phyloP scores from a whole-genome alignment of 2,797 vertebrate genomes.

The Bovichtus diacanthus region DNA sequence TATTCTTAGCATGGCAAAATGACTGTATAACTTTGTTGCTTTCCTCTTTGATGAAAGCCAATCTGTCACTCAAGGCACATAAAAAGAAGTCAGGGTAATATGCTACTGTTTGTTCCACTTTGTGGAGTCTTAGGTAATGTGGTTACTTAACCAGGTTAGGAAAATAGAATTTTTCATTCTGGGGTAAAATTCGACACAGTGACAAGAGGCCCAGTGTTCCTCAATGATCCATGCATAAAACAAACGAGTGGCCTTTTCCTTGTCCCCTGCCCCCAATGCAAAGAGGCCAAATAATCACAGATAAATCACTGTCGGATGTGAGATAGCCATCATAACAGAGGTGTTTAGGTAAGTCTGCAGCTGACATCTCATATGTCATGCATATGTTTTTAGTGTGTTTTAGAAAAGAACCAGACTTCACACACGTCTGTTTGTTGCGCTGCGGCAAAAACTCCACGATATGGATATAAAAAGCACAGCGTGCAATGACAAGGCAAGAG shows the following conservation, averaged over 20 bases:
- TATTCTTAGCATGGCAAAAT: slow-evolving; percentile 83
- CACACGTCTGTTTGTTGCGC: slow-evolving; percentile 62
- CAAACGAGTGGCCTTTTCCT: slow-evolving; percentile 72
- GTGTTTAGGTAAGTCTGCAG: slow-evolving; percentile 66
- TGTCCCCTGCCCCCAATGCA: slow-evolving; percentile 52
- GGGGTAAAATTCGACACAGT: slow-evolving; percentile 78
- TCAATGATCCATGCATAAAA: slow-evolving; percentile 80
- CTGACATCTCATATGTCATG: slow-evolving; percentile 63
- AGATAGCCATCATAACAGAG: slow-evolving; percentile 72
- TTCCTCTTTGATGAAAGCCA: slow-evolving; percentile 86
- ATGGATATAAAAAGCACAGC: slow-evolving; percentile 64
- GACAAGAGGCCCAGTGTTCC: slow-evolving; percentile 86
- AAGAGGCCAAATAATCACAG: slow-evolving; percentile 76
- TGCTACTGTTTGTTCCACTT: slow-evolving; percentile 89
- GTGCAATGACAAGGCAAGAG: slow-evolving; percentile 57
- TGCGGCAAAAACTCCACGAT: slow-evolving; percentile 38
- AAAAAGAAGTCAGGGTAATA: slow-evolving; percentile 80
- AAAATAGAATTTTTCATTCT: slow-evolving; percentile 88
- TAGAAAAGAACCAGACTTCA: slow-evolving; percentile 66
- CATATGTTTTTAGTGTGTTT: slow-evolving; percentile 66
- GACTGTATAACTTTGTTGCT: slow-evolving; percentile 78
- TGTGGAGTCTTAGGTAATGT: slow-evolving; percentile 87
- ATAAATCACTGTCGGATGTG: slow-evolving; percentile 79
- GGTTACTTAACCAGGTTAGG: slow-evolving; percentile 90
- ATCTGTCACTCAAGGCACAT: slow-evolving; percentile 85